Evolutionary conservation across 2,888 invertebrate species (phyloP).

Genomic region (Drosophila prostipennis): DNA sequence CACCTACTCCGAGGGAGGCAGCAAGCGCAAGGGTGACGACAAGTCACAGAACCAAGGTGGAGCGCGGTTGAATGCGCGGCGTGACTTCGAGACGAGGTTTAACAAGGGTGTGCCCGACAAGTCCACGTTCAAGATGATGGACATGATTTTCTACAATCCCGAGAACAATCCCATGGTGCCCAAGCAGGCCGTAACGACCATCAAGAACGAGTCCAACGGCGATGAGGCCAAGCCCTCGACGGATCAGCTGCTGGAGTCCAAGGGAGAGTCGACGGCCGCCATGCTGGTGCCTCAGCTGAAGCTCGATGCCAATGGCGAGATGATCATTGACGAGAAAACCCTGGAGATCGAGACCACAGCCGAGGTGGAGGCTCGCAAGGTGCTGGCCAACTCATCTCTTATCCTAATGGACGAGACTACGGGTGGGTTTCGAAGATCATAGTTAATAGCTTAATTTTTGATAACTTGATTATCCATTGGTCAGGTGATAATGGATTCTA

Average conservation of each 20-base stretch:
- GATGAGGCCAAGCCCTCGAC: conserved; percentile 54
- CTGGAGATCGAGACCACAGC: conserved; percentile 89
- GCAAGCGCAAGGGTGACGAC: conserved; percentile 83
- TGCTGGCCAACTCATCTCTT: conserved; percentile 87
- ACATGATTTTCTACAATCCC: conserved; percentile 96
- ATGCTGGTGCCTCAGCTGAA: conserved; percentile 93
- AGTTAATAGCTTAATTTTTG: not conserved
- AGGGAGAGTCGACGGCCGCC: conserved; percentile 64
- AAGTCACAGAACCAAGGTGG: conserved; percentile 84
- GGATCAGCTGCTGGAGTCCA: conserved; percentile 51
- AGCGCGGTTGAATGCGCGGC: conserved; percentile 82
- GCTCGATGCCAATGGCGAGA: conserved; percentile 93
- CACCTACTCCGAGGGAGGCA: conserved; percentile 76
- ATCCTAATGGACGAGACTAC: conserved; percentile 88
- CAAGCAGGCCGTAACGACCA: conserved; percentile 62
- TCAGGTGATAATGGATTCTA: conserved; percentile 86
- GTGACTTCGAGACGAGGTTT: conserved; percentile 80
- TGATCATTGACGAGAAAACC: conserved; percentile 93
- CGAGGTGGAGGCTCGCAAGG: conserved; percentile 86
- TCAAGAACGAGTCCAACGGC: conserved; percentile 79
- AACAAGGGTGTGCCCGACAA: conserved; percentile 86
- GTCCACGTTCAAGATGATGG: conserved; percentile 93
- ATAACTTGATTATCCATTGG: not conserved
- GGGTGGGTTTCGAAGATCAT: conserved; percentile 22
- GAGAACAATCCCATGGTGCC: conserved; percentile 89